Conservation (phyloP, 92 coral and sea anemone species). For the Umimayanthus kanabou region DNA sequence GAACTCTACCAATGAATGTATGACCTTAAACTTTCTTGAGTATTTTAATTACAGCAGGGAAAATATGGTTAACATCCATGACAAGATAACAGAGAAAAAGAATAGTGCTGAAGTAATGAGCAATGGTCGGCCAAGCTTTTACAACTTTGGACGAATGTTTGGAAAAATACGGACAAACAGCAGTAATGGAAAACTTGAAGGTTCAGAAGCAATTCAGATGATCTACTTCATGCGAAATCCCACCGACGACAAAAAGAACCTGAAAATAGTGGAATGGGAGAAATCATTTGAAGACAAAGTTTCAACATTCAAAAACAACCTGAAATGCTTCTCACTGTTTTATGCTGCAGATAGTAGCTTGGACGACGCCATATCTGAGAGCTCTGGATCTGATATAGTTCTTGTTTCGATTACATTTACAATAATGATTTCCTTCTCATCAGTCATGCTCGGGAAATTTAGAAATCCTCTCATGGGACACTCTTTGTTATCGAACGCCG, state of each 20-base stretch:
- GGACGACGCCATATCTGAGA: slow-evolving; percentile 74
- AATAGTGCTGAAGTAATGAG: slow-evolving; percentile 49
- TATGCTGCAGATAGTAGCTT: slow-evolving; percentile 67
- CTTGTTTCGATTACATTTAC: slow-evolving; percentile 66
- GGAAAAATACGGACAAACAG: slow-evolving; percentile 35
- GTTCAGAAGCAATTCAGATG: slow-evolving; percentile 49
- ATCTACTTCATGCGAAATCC: slow-evolving; percentile 51
- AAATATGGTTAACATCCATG: slow-evolving; percentile 28
- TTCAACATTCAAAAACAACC: slow-evolving; percentile 31
- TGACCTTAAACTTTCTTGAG: slow-evolving; percentile 43
- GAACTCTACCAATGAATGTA: slow-evolving; percentile 12
- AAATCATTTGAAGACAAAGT: slow-evolving; percentile 40
- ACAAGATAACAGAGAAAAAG: slow-evolving; percentile 25
- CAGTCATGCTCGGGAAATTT: slow-evolving; percentile 64
- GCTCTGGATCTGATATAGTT: slow-evolving; percentile 61
- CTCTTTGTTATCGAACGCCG: slow-evolving; percentile 58
- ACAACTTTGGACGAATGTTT: slow-evolving; percentile 53
- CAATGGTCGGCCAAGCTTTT: slow-evolving; percentile 49
- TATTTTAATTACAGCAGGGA: slow-evolving; percentile 32
- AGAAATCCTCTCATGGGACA: slow-evolving; percentile 70
- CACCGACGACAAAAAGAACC: slow-evolving; percentile 15
- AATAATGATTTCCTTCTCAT: slow-evolving; percentile 72
- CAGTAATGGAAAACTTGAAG: slow-evolving; percentile 27
- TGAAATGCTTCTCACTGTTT: slow-evolving; percentile 51
- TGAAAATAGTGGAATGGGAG: slow-evolving; percentile 56